These are phyloP conservation scores for Bradynema listronoti DNA, from an alignment of 1,140 invertebrate species.

Conservation along the genomic window DNA sequence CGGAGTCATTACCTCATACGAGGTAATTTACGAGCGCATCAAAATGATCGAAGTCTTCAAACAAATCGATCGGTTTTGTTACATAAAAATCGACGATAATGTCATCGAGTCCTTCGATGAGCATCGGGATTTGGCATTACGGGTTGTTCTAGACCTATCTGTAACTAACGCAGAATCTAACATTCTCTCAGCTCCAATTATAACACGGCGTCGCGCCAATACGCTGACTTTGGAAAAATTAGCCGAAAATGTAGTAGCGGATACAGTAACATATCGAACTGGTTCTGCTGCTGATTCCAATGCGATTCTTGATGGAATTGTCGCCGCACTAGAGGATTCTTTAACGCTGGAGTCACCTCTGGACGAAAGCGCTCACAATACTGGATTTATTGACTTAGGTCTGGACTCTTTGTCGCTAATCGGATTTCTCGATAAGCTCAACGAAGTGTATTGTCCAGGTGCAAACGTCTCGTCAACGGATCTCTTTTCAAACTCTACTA, in stretches of 20 bases:
- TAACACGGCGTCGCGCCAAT: too few species aligned
- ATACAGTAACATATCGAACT: too few species aligned
- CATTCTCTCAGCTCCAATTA: too few species aligned
- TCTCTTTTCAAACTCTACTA: conserved; percentile 18
- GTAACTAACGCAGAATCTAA: too few species aligned
- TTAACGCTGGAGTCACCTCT: background rate
- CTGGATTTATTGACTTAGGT: conserved; percentile 27
- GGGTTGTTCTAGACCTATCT: background rate
- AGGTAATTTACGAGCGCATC: background rate
- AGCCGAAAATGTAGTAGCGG: too few species aligned
- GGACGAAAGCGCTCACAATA: background rate
- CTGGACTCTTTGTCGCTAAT: conserved; percentile 28
- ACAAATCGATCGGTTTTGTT: conserved; percentile 2
- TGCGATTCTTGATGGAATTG: too few species aligned
- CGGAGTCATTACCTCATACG: background rate
- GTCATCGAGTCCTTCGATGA: conserved; percentile 7
- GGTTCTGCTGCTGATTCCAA: too few species aligned
- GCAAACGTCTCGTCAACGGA: conserved; percentile 19
- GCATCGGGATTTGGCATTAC: background rate
- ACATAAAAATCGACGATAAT: conserved; percentile 5
- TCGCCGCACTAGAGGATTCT: background rate
- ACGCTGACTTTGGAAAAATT: too few species aligned
- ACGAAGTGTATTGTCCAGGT: conserved; percentile 14
- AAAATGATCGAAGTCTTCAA: background rate
- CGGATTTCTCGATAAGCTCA: conserved; percentile 30